Evolutionary conservation across 2,888 invertebrate species (phyloP), one percentile per base, ranked within the genome.

Genomic region (Drosophila affinis): DNA sequence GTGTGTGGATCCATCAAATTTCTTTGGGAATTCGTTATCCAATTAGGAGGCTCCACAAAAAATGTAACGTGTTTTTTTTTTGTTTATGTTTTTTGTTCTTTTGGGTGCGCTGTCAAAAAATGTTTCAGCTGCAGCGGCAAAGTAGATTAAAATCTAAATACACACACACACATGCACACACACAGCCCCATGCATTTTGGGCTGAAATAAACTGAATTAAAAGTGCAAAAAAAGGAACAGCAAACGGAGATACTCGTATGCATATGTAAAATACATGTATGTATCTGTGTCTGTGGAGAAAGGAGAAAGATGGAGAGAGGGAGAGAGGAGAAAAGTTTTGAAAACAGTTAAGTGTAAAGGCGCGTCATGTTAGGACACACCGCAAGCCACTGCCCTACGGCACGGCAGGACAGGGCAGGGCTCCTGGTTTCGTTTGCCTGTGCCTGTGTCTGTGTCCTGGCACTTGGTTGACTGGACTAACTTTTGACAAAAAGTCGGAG

Each of bases 151-250:
- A 29, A 29, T 29, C 29, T 29, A 29, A 29, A 29, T 29, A 9
- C 7, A 29, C 9, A 29, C 29, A 29, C 29, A 29, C 71, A 64
- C 44, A 74, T n/a, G n/a, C 24, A 24, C 24, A 24, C 24, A 24
- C 24, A 24, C 24, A 24, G 24, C 4, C 46, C 51, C 47, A 62
- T 47, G 74, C 53, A 72, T 65, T 77, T 79, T 87, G 74, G 70
- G 73, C 79, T 60, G 69, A 87, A 85, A 87, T 85, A 87, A 85
- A 85, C 76, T 64, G 75, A 85, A 85, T 85, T 85, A 87, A 85
- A 82, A 85, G 85, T 81, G 81, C 76, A 81, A 85, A 86, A 81
- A 86, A 81, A 81, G 79, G 67, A 76, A 65, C 70, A 70, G 53
- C 77, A 44, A 52, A 44, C 51, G 46, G 44, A 49, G 46, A 32